Evolutionary conservation across 2,888 invertebrate genomes (phyloP).

Genomic region (Drosophila subsilvestris): DNA sequence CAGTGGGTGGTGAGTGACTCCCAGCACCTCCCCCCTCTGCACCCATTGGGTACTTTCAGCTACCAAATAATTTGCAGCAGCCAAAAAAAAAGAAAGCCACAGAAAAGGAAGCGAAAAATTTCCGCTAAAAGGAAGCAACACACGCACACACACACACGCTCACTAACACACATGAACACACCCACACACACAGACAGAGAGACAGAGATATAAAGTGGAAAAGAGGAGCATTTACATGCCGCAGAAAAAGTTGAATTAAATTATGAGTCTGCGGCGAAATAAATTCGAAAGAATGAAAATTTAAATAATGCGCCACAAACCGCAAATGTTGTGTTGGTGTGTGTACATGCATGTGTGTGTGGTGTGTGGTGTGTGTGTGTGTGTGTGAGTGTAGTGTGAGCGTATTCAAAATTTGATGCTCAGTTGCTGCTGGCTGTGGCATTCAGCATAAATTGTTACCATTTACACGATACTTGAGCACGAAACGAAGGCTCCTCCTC

Average conservation of each 20-base stretch:
- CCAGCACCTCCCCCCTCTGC: conserved; percentile 1
- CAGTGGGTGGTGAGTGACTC: neutral
- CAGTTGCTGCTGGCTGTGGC: conserved; percentile 13
- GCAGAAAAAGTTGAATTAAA: conserved; percentile 60
- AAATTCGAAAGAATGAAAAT: conserved; percentile 65
- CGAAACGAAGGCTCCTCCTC: conserved; percentile 1
- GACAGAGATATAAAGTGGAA: conserved; percentile 7
- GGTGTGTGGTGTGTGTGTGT: conserved; percentile 9
- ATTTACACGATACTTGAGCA: conserved; percentile 63
- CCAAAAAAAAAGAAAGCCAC: conserved; percentile 26
- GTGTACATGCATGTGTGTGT: neutral
- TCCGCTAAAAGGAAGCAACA: conserved; percentile 38
- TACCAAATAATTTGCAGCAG: conserved; percentile 35
- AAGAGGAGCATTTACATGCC: conserved; percentile 6
- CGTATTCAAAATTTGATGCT: conserved; percentile 30
- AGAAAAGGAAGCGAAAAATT: conserved; percentile 47
- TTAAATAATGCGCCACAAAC: conserved; percentile 60
- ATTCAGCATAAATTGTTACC: conserved; percentile 48
- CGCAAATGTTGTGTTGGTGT: conserved; percentile 29
- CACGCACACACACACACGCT: neutral
- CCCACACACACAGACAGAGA: conserved; percentile 6
- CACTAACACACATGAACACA: conserved; percentile 31
- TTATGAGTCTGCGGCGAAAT: conserved; percentile 57
- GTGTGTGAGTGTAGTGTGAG: conserved; percentile 10
- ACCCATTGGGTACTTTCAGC: conserved; percentile 23